Evolutionary conservation across 2,888 invertebrate genomes (phyloP).

Genomic region (Biston stratarius): DNA sequence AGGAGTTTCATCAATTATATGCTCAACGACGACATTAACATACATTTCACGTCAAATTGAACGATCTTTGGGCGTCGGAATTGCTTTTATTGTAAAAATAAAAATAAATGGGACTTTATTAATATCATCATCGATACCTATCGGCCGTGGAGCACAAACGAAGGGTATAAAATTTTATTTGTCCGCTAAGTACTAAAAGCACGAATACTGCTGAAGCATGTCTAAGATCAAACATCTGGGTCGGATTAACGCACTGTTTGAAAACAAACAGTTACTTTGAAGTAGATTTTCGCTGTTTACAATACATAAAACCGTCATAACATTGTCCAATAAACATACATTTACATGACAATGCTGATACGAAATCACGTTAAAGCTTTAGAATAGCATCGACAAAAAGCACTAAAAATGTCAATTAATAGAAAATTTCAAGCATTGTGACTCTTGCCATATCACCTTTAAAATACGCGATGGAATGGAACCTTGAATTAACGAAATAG

Average conservation of each 20-base stretch:
- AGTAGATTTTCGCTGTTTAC: slow-evolving; percentile 51
- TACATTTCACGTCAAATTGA: slow-evolving; percentile 76
- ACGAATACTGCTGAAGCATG: slow-evolving; percentile 5
- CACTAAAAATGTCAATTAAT: slow-evolving; percentile 78
- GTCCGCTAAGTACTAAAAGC: slow-evolving; percentile 11
- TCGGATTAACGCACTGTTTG: slow-evolving; percentile 45
- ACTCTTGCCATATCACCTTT: slow-evolving; percentile 69
- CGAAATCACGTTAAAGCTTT: slow-evolving; percentile 63
- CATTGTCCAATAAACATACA: slow-evolving; percentile 57
- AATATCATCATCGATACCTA: slow-evolving; percentile 52
- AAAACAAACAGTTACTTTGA: slow-evolving; percentile 53
- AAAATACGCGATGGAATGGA: slow-evolving; percentile 66
- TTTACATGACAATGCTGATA: slow-evolving; percentile 64
- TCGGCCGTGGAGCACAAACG: slow-evolving; percentile 40
- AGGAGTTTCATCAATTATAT: slow-evolving; percentile 79
- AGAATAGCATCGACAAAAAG: slow-evolving; percentile 66
- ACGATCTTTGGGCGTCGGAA: slow-evolving; percentile 71
- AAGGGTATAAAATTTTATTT: slow-evolving; percentile 51
- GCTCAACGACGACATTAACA: slow-evolving; percentile 70
- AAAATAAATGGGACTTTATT: slow-evolving; percentile 75
- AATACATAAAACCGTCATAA: slow-evolving; percentile 59
- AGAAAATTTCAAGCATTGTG: slow-evolving; percentile 73
- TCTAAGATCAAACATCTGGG: slow-evolving; percentile 38
- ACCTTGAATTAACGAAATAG: slow-evolving; percentile 52
- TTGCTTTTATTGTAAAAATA: slow-evolving; percentile 75